A percentile compares a stretch with the other conserved stretches of the same genome.
Conservation (phyloP, 2,113 vertebrate genomes). For the Morone chrysops region DNA sequence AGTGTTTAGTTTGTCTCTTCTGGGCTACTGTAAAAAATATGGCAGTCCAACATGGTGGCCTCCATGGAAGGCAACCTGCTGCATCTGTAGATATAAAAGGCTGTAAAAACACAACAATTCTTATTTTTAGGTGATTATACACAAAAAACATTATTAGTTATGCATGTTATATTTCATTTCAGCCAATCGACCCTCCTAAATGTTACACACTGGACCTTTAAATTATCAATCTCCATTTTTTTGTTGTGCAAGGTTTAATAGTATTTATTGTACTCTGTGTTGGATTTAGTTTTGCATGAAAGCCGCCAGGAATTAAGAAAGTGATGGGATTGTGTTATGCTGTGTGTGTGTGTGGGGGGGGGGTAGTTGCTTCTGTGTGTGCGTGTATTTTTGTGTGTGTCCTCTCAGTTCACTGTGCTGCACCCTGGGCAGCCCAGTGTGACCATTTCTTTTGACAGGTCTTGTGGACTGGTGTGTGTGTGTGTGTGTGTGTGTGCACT, state of each 20-base stretch:
- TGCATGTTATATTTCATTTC: too few species aligned
- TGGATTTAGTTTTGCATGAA: slow-evolving; percentile 28
- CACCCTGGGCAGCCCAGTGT: slow-evolving; percentile 17
- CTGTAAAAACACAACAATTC: too few species aligned
- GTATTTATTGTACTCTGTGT: slow-evolving; percentile 15
- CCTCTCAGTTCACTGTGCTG: neutral
- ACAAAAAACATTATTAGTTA: too few species aligned
- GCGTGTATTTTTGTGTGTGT: neutral
- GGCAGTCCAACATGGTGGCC: too few species aligned
- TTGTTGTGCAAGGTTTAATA: slow-evolving; percentile 26
- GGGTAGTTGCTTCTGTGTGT: neutral
- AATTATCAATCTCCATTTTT: neutral
- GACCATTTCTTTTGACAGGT: slow-evolving; percentile 47
- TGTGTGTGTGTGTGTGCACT: neutral
- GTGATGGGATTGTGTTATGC: slow-evolving; percentile 4
- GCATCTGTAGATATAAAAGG: too few species aligned
- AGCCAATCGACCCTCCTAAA: too few species aligned
- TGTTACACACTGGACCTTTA: neutral
- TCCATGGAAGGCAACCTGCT: too few species aligned
- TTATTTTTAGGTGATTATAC: too few species aligned
- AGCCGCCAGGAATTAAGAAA: slow-evolving; percentile 27
- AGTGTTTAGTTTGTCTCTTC: too few species aligned
- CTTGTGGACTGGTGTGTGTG: slow-evolving; percentile 2
- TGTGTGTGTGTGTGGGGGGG: neutral
- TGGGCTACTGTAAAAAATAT: too few species aligned